Evolutionary conservation across 2,797 vertebrate genomes (phyloP).

Genomic region (Muscicapa striata): DNA sequence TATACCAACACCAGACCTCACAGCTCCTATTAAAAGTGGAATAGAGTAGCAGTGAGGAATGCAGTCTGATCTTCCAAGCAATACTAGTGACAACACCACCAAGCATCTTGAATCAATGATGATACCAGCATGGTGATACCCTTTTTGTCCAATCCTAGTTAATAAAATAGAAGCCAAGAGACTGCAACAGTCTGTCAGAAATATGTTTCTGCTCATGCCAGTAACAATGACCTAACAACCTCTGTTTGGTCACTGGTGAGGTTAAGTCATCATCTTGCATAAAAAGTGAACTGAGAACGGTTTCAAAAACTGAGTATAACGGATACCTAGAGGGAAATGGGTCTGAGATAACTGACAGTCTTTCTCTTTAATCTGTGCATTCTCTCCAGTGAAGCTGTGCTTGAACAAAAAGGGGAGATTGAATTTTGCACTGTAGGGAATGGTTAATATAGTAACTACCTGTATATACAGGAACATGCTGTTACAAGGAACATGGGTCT

Average conservation of each 20-base stretch:
- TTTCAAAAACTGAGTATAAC: not conserved
- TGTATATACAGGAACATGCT: not conserved
- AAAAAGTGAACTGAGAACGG: not conserved
- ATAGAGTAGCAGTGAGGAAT: not conserved
- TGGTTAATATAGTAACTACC: not conserved
- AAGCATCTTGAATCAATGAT: not conserved
- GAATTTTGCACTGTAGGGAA: not conserved
- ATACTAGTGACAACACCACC: fast-evolving
- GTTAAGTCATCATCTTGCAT: not conserved
- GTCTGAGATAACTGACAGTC: not conserved
- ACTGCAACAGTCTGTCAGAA: not conserved
- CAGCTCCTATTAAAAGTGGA: not conserved
- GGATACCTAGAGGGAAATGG: not conserved
- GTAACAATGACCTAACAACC: not conserved
- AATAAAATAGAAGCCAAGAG: not conserved
- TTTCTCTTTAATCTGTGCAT: not conserved
- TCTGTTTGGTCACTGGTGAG: not conserved
- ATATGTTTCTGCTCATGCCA: not conserved
- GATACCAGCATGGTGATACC: not conserved
- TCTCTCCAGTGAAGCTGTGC: not conserved
- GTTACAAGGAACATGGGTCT: not conserved
- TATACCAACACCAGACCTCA: not conserved
- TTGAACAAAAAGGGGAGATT: not conserved
- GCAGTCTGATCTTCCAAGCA: not conserved
- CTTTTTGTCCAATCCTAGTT: not conserved